Evolutionary conservation across 2,113 vertebrate species (phyloP), one percentile per base, ranked within the genome.

Genomic region (Vicugna pacos): DNA sequence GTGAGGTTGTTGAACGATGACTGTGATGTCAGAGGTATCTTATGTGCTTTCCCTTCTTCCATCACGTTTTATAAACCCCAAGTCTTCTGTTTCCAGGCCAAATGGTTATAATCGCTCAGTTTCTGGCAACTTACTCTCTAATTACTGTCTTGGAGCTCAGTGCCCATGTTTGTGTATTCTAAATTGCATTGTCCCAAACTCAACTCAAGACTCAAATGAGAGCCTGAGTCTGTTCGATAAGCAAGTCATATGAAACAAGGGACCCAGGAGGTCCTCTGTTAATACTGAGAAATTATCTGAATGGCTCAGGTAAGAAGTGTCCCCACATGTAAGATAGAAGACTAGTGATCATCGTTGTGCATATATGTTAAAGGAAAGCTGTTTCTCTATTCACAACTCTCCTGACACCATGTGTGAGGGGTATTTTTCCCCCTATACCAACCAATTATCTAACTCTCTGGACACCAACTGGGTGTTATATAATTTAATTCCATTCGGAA

Each of bases 211-310:
- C 50, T 90, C 76, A 15, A 80, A 62, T 58, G 54, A 92, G 38
- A 89, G 26, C 28, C 32, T 20, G 10, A 60, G 22, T 26, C 46
- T 93, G 15, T 65, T 65, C 70, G 91, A 76, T 15, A 72, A 90
- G 46, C 20, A 28, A 84, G 79, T 87, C 13, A 32, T n/a, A 60
- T 80, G 76, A 83, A 92, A 90, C 6, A 69, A 92, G 64, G 26
- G 10, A 54, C 19, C 24, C 16, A 1, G 13, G 1, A 24, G 7
- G 58, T 96, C 76, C 38, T 75, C 48, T 42, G 1, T 82, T 72
- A 96, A 88, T 72, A 89, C 22, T 58, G 26, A 93, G 15, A 64
- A 85, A 75, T 50, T 46, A 70, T 32, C 32, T 90, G 35, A 79
- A 12, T 76, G 67, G 8, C 38, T 90, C 32, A 14, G 87, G 42